Conservation (phyloP, 1,140 invertebrate species). For the Tetramorium simillimum region DNA sequence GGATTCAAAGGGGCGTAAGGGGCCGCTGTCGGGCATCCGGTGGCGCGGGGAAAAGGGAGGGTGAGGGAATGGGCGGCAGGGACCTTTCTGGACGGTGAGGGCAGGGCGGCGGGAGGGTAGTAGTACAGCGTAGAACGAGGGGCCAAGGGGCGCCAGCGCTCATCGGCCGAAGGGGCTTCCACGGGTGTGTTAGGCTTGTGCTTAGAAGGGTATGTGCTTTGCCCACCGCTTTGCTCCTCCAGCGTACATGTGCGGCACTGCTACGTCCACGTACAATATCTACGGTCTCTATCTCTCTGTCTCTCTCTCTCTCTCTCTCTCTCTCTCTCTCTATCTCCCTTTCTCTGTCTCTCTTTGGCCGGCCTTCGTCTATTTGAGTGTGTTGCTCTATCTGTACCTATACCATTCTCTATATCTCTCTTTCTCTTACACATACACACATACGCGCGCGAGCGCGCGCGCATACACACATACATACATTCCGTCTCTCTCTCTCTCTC, state of each 20-base stretch:
- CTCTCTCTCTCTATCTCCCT: constrained; percentile 33
- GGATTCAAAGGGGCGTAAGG: constrained; percentile 65
- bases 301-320: constrained; percentile 38
- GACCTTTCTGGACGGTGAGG: constrained; percentile 58
- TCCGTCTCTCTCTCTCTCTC: neutral
- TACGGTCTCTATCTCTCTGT: constrained; percentile 41
- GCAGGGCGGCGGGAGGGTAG: constrained; percentile 67
- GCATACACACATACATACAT: neutral
- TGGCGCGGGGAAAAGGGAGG: constrained; percentile 54
- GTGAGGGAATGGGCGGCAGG: constrained; percentile 60
- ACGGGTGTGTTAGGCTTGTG: constrained; percentile 75
- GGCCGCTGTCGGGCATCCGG: constrained; percentile 60
- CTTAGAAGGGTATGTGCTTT: constrained; percentile 75
- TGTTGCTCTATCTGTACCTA: constrained; percentile 52
- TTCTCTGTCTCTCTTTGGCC: constrained; percentile 23
- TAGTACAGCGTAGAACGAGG: constrained; percentile 68
- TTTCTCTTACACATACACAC: neutral
- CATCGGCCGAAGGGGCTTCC: constrained; percentile 80
- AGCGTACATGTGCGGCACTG: constrained; percentile 41
- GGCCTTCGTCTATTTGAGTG: constrained; percentile 50
- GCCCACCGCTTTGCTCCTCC: constrained; percentile 61
- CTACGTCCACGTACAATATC: constrained; percentile 64
- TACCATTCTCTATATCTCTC: constrained; percentile 4
- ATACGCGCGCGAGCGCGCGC: neutral
- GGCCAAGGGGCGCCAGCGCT: constrained; percentile 77